Conservation (phyloP, 2,888 invertebrate genomes). For the Chaetogeoica ovagalla region DNA sequence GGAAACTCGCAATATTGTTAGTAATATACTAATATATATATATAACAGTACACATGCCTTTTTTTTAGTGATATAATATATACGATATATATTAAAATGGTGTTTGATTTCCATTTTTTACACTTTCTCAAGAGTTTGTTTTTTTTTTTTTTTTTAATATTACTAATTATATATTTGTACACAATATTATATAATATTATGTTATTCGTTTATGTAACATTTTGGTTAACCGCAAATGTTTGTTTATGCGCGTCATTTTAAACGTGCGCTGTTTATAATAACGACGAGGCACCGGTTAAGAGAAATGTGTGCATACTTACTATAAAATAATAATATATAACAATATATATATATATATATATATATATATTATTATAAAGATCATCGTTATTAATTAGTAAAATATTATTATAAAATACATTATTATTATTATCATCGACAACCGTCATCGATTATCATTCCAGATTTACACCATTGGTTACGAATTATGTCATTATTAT, state of each 20-base stretch:
- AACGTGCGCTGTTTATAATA: slow-evolving; percentile 27
- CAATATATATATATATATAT: neutral
- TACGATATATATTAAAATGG: neutral
- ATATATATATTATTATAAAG: too few species aligned
- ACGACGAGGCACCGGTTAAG: slow-evolving; percentile 51
- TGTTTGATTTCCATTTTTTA: slow-evolving; percentile 31
- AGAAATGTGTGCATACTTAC: slow-evolving; percentile 8
- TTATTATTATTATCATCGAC: neutral
- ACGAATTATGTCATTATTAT: slow-evolving; percentile 18
- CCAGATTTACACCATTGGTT: slow-evolving; percentile 50
- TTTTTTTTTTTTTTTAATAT: slow-evolving; percentile 32
- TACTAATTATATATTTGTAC: slow-evolving; percentile 10
- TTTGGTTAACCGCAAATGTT: slow-evolving; percentile 33
- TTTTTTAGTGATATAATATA: neutral
- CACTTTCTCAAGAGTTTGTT: slow-evolving; percentile 50
- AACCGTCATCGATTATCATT: neutral
- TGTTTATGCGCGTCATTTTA: neutral
- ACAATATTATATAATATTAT: neutral
- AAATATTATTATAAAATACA: slow-evolving; percentile 15
- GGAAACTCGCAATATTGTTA: slow-evolving; percentile 15
- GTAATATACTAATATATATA: neutral
- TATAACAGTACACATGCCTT: slow-evolving; percentile 33
- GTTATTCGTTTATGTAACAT: slow-evolving; percentile 29
- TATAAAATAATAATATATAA: slow-evolving; percentile 40
- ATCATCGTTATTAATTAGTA: slow-evolving; percentile 22